phyloP scores from a whole-genome alignment of 1,140 invertebrate genomes.

The Drosophila tsacasi region DNA sequence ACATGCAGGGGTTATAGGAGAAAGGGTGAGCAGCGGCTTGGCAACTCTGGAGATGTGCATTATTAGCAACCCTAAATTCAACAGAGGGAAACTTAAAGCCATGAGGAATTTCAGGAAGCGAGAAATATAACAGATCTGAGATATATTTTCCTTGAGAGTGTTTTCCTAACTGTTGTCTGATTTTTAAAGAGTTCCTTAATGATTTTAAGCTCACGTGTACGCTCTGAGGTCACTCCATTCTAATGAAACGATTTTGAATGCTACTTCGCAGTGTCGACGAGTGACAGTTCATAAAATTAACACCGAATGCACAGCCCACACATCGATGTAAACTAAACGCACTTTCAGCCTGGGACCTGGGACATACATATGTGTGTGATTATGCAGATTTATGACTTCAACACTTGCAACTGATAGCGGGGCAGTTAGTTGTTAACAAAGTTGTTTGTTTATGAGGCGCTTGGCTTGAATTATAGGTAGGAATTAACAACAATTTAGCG shows the following conservation, averaged over 20 bases:
- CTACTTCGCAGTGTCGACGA: slow-evolving; percentile 1
- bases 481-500: slow-evolving; percentile 74
- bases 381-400: slow-evolving; percentile 81
- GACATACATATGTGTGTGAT: slow-evolving; percentile 28
- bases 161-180: not conserved
- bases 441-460: slow-evolving; percentile 80
- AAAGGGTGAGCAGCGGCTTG: not conserved
- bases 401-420: slow-evolving; percentile 75
- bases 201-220: not conserved
- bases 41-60: not conserved
- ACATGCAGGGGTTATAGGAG: not conserved
- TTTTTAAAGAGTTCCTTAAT: not conserved
- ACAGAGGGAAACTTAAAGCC: no score
- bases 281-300: slow-evolving; percentile 16
- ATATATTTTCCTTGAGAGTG: no score
- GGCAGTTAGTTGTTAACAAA: slow-evolving; percentile 58
- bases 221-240: not conserved
- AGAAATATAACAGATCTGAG: no score
- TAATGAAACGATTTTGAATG: not conserved
- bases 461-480: slow-evolving; percentile 68
- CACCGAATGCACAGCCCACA: slow-evolving; percentile 8
- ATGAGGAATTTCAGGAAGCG: not conserved
- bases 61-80: not conserved
- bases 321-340: slow-evolving; percentile 18
- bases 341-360: slow-evolving; percentile 19